A percentile compares a stretch with the other conserved stretches of the same genome.
Evolutionary conservation across 2,113 vertebrate genomes (phyloP).

Genomic region (Chionomys nivalis): DNA sequence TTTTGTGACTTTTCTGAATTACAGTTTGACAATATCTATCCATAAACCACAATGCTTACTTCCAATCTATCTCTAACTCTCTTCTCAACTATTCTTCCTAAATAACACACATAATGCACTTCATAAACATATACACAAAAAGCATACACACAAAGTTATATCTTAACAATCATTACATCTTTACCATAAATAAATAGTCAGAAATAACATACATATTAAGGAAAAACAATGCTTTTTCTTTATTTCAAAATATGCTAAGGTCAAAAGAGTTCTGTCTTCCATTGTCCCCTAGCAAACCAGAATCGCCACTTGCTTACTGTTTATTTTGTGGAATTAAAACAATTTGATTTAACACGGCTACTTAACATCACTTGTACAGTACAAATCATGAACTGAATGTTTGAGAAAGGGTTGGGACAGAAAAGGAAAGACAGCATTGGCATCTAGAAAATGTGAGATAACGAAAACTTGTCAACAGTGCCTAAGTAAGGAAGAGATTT

Average conservation of each 20-base stretch:
- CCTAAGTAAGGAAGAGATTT: constrained; percentile 32
- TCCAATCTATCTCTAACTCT: neutral
- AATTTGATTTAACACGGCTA: neutral
- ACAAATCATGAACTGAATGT: neutral
- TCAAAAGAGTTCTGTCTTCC: neutral
- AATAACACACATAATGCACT: neutral
- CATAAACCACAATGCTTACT: neutral
- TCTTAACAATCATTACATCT: neutral
- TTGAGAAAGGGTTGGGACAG: neutral
- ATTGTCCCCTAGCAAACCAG: constrained; percentile 35
- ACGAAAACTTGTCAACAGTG: neutral
- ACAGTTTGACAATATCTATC: constrained; percentile 1
- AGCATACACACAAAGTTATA: neutral
- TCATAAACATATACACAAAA: too few relatives aligned
- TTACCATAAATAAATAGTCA: constrained; percentile 32
- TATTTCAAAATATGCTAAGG: constrained; percentile 38
- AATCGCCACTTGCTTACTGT: neutral
- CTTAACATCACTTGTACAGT: constrained; percentile 11
- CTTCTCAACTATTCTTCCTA: neutral
- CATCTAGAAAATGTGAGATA: constrained; percentile 50
- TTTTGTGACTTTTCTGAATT: constrained; percentile 11
- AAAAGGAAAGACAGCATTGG: neutral
- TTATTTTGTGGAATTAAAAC: constrained; percentile 30
- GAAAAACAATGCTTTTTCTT: constrained; percentile 27
- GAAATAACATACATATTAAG: neutral